Evolutionary conservation across 2,888 invertebrate species (phyloP).

Genomic region (Pollenia griseotomentosa): DNA sequence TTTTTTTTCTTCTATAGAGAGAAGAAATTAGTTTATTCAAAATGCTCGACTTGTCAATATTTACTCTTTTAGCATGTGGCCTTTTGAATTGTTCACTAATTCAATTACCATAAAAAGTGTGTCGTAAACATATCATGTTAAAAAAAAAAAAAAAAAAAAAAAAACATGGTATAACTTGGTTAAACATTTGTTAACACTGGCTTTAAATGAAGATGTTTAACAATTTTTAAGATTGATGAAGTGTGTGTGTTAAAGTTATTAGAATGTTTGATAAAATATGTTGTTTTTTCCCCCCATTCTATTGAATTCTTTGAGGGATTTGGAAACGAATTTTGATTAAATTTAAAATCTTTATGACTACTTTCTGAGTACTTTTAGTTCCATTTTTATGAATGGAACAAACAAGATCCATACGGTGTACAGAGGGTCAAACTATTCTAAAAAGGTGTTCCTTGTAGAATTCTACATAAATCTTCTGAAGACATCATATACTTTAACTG

Average conservation of each 20-base stretch:
- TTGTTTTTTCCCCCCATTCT: neutral
- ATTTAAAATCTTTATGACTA: too few relatives aligned
- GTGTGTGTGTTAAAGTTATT: neutral
- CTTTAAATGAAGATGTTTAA: constrained; percentile 14
- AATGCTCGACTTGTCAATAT: constrained; percentile 6
- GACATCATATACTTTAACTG: too few relatives aligned
- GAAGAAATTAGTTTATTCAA: constrained; percentile 5
- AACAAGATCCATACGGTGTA: too few relatives aligned
- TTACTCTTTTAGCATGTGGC: constrained; percentile 3
- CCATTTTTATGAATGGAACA: too few relatives aligned
- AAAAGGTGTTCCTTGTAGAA: too few relatives aligned
- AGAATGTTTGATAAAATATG: neutral
- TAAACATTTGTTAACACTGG: neutral
- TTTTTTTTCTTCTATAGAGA: neutral
- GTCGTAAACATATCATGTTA: neutral
- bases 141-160: neutral
- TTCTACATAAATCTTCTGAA: too few relatives aligned
- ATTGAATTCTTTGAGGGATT: neutral
- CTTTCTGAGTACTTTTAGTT: too few relatives aligned
- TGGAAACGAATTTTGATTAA: neutral
- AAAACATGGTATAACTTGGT: neutral
- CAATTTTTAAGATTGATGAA: neutral
- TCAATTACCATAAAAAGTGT: constrained; percentile 9
- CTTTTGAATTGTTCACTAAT: neutral
- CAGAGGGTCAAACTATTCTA: too few relatives aligned